phyloP scores from a whole-genome alignment of 2,797 vertebrate genomes.

The Mormyrus hasselquistii region DNA sequence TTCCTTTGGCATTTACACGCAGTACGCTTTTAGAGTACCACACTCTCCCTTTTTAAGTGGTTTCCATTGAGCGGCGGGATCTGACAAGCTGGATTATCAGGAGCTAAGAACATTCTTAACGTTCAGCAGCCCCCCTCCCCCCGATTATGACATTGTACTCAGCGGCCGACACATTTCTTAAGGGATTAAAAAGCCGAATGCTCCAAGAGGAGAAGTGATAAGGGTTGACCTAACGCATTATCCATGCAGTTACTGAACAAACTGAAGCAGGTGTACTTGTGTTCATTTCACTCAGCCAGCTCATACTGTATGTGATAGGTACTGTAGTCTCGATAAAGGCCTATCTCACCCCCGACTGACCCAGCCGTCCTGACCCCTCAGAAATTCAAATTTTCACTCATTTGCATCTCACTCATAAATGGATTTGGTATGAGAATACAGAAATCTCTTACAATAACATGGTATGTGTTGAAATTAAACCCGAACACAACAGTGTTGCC shows the following conservation, averaged over 20 bases:
- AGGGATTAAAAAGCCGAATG: constrained; percentile 38
- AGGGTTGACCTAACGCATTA: constrained; percentile 43
- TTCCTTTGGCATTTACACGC: constrained; percentile 20
- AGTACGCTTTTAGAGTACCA: constrained; percentile 7
- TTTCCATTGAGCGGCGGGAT: constrained; percentile 23
- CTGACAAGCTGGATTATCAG: constrained; percentile 35
- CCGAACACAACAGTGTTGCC: constrained; percentile 23
- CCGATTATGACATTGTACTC: constrained; percentile 33
- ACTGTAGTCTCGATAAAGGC: constrained; percentile 24
- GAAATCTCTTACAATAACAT: constrained; percentile 9
- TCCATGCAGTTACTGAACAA: constrained; percentile 39
- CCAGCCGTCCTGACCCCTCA: constrained; percentile 29
- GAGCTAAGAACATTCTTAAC: constrained; percentile 22
- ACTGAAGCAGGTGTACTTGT: constrained; percentile 35
- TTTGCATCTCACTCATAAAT: constrained; percentile 34
- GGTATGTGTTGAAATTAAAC: constrained; percentile 22
- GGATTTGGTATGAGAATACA: constrained; percentile 28
- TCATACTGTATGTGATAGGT: constrained; percentile 27
- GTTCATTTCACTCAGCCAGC: constrained; percentile 28
- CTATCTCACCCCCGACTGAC: constrained; percentile 25
- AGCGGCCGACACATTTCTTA: constrained; percentile 34
- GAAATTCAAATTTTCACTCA: constrained; percentile 24
- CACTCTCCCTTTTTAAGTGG: constrained; percentile 18
- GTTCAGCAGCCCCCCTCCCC: constrained; percentile 13
- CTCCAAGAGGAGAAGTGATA: constrained; percentile 31